These are phyloP conservation scores for Procapra przewalskii DNA, from an alignment of 2,113 vertebrate species.

Conservation along the genomic window DNA sequence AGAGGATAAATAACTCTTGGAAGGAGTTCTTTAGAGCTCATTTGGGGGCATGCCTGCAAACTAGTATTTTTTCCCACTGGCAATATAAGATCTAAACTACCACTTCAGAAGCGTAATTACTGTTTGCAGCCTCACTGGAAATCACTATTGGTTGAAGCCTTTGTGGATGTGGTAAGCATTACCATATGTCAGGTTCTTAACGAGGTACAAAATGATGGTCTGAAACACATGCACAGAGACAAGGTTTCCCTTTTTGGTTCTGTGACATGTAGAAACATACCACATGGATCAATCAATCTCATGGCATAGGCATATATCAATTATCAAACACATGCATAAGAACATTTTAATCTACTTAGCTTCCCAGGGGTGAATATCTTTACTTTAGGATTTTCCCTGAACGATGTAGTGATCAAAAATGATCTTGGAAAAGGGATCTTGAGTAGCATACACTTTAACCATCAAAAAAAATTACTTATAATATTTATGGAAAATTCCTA, in stretches of 20 bases:
- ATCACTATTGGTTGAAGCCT: conserved; percentile 56
- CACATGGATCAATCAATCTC: background rate
- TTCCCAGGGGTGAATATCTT: background rate
- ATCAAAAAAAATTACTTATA: background rate
- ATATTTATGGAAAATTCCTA: background rate
- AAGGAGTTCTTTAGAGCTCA: conserved; percentile 51
- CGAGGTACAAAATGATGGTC: conserved; percentile 49
- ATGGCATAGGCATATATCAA: background rate
- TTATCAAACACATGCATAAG: background rate
- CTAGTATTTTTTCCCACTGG: conserved; percentile 57
- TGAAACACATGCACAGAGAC: conserved; percentile 25
- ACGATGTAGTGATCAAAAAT: background rate
- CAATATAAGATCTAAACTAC: conserved; percentile 71
- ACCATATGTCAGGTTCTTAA: conserved; percentile 70
- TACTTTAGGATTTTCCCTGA: background rate
- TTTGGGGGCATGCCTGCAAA: conserved; percentile 53
- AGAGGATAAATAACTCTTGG: conserved; percentile 37
- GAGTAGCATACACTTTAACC: background rate
- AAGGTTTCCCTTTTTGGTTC: conserved; percentile 21
- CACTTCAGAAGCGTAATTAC: conserved; percentile 72
- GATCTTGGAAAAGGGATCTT: background rate
- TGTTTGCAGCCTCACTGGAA: conserved; percentile 64
- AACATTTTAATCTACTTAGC: background rate
- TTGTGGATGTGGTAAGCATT: conserved; percentile 67
- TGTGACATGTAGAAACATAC: background rate